Evolutionary conservation across 1,140 invertebrate species (phyloP), one percentile per base, ranked within the genome.

Genomic region (Apis dorsata): DNA sequence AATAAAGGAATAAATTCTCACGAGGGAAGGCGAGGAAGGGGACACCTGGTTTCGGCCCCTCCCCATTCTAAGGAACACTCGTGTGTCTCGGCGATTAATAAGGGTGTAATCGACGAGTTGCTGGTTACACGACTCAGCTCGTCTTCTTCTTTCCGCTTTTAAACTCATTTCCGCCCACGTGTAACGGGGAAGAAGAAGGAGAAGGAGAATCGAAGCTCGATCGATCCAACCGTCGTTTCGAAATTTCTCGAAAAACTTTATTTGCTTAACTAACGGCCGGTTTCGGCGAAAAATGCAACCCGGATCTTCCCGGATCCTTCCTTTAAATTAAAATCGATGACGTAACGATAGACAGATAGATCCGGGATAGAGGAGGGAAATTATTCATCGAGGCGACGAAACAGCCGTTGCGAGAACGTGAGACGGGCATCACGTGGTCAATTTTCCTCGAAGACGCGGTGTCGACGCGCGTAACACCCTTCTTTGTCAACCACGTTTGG

Each of bases 91-190:
- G 71, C 81, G 85, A 89, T 88, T 88, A 88, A 89, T 86, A 88
- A 82, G 84, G 81, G 84, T 63, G 75, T 84, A 86, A 89, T 89
- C 81, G 79, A 19, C 81, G 75, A 82, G 28, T 28, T 24, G 24
- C 78, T 71, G 79, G 84, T 88, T 86, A 86, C 76, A 65, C 70
- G 86, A 81, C 53, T 72, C 57, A 79, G 73, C 63, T 28, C 9
- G 63, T 51, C 44, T 59, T 17, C 57, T n/a, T 70, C 70, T 71
- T 69, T 4, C 21, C n/a, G 55, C 53, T 69, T 68, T 66, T 73
- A 76, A 79, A 65, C 34, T 73, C 71, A 82, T 88, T 89, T 88
- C 88, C 88, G 88, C 68, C 82, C 85, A 89, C 86, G 85, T 86
- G 85, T 86, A 80, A 63, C 66, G 55, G 57, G 34, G 2, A 34